These are phyloP conservation scores for Taphrorychus bicolor DNA, from an alignment of 2,888 invertebrate species.

Conservation along the genomic window DNA sequence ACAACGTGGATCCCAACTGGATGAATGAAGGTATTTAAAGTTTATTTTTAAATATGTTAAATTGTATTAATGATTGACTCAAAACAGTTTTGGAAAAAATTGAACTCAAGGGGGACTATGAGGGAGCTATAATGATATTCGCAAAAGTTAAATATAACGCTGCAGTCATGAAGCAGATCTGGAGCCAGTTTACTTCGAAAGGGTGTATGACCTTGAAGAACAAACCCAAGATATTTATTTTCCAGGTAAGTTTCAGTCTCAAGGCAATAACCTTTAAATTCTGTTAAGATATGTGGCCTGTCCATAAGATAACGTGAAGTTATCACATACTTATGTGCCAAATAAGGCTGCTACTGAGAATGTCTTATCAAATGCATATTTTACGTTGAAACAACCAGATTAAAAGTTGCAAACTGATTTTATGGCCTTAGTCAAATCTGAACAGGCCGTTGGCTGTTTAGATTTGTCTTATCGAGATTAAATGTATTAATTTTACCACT, in stretches of 20 bases:
- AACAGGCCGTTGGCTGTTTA: no score
- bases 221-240: constrained; percentile 56
- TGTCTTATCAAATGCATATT: no score
- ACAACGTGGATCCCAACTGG: not conserved
- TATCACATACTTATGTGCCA: no score
- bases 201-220: constrained; percentile 49
- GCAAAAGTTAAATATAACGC: constrained; percentile 39
- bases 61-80: no score
- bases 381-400: no score
- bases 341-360: no score
- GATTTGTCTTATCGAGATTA: no score
- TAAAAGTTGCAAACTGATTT: no score
- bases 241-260: constrained; percentile 46
- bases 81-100: constrained; percentile 42
- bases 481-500: no score
- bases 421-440: no score
- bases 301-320: not conserved
- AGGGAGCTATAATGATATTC: constrained; percentile 51
- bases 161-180: constrained; percentile 45
- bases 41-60: no score
- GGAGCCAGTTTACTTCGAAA: constrained; percentile 49
- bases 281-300: not conserved
- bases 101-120: constrained; percentile 33
- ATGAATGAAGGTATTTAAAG: not conserved
- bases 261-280: not conserved